Percentiles rank a stretch among this genome's conserved stretches.
phyloP scores from a whole-genome alignment of 2,797 vertebrate species.

The Choloepus didactylus region DNA sequence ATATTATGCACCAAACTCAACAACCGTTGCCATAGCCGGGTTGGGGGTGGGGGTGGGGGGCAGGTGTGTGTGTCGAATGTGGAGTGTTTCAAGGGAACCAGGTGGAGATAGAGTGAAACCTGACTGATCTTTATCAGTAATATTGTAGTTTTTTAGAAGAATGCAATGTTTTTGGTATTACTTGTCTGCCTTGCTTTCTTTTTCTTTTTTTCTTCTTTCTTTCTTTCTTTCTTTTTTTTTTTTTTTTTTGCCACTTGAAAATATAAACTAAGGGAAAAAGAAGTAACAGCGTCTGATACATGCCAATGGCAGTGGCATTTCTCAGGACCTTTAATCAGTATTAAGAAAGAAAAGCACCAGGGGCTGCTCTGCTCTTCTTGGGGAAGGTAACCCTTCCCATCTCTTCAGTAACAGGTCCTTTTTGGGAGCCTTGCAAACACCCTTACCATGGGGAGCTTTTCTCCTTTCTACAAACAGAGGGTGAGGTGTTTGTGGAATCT shows the following conservation, averaged over 20 bases:
- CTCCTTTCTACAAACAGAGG: not conserved
- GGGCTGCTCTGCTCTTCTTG: no score
- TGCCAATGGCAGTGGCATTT: not conserved
- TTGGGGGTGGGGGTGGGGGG: no score
- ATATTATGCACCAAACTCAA: not conserved
- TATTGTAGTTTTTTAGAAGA: not conserved
- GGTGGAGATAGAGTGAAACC: not conserved
- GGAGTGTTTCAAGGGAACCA: not conserved
- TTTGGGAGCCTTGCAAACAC: not conserved
- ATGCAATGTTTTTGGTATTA: not conserved
- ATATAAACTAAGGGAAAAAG: not conserved
- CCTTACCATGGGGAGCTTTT: not conserved
- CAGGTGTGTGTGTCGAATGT: no score
- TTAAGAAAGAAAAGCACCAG: not conserved
- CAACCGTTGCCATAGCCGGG: fast-evolving
- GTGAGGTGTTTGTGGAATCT: not conserved
- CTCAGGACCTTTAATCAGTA: no score
- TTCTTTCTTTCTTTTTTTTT: no score
- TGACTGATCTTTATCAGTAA: not conserved
- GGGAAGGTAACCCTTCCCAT: not conserved
- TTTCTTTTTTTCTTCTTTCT: no score
- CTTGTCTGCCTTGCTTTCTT: not conserved
- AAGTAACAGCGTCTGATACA: fast-evolving
- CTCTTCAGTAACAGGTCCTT: not conserved
- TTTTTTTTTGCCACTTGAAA: not conserved